A percentile compares a stretch with the other conserved stretches of the same genome.
phyloP scores from a whole-genome alignment of 2,888 invertebrate genomes.

The Cephalotes varians region DNA sequence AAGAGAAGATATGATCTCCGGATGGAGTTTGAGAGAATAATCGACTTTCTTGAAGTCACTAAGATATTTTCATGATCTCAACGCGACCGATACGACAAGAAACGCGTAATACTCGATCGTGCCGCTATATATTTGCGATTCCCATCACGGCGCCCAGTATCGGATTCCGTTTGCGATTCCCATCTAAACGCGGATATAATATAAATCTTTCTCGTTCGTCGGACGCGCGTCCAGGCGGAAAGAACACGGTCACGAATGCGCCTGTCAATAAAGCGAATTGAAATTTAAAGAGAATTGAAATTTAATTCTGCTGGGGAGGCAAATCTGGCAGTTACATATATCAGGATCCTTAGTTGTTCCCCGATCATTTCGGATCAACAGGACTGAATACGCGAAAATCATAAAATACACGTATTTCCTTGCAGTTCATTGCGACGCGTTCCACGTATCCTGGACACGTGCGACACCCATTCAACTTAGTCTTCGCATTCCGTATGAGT shows the following conservation, averaged over 20 bases:
- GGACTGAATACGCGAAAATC: background rate
- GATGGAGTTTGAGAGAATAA: background rate
- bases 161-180: conserved; percentile 13
- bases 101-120: background rate
- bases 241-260: background rate
- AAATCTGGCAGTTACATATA: background rate
- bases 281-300: conserved; percentile 19
- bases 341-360: background rate
- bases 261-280: conserved; percentile 17
- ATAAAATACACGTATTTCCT: background rate
- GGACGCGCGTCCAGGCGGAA: background rate
- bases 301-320: background rate
- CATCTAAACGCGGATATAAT: conserved; percentile 42
- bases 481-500: background rate
- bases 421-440: background rate
- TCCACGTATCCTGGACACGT: background rate
- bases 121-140: conserved; percentile 27
- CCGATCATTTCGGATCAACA: background rate
- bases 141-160: background rate
- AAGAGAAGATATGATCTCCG: background rate
- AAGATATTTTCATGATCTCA: background rate
- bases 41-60: background rate
- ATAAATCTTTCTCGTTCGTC: conserved; percentile 9
- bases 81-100: background rate
- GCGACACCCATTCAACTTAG: background rate